Evolutionary conservation across 2,888 invertebrate species (phyloP).

Genomic region (Branchellion lobata): DNA sequence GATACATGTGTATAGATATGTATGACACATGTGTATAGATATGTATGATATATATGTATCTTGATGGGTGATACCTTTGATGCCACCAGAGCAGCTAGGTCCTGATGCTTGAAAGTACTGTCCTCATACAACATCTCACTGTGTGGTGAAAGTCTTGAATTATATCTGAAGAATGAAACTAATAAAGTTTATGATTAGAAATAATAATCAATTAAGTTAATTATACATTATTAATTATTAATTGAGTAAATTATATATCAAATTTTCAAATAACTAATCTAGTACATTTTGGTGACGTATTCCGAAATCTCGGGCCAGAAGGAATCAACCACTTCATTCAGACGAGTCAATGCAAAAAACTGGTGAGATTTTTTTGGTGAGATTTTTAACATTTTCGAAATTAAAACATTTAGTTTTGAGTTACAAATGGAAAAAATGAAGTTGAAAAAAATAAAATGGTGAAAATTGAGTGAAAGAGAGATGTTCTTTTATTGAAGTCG

Average conservation of each 20-base stretch:
- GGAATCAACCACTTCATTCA: conserved; percentile 90
- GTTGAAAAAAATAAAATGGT: conserved; percentile 20
- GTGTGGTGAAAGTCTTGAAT: conserved; percentile 37
- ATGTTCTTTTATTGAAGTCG: not conserved
- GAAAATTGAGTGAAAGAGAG: conserved; percentile 1
- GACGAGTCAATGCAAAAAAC: conserved; percentile 85
- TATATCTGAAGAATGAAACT: not conserved
- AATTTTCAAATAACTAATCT: too few relatives aligned
- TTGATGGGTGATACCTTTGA: conserved; percentile 77
- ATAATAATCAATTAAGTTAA: too few relatives aligned
- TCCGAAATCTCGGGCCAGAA: conserved; percentile 99
- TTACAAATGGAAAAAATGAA: too few relatives aligned
- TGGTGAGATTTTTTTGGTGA: too few relatives aligned
- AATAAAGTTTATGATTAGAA: too few relatives aligned
- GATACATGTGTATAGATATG: not conserved
- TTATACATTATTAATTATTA: too few relatives aligned
- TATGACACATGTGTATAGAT: too few relatives aligned
- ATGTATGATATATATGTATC: too few relatives aligned
- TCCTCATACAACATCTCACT: conserved; percentile 93
- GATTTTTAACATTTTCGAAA: conserved; percentile 17
- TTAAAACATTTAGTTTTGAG: not conserved
- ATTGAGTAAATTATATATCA: too few relatives aligned
- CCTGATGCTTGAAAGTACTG: conserved; percentile 79
- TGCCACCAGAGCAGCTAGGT: conserved; percentile 91
- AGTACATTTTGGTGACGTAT: conserved; percentile 87